A percentile compares a stretch with the other conserved stretches of the same genome.
phyloP scores from a whole-genome alignment of 1,140 invertebrate genomes.

The Cydia fagiglandana region DNA sequence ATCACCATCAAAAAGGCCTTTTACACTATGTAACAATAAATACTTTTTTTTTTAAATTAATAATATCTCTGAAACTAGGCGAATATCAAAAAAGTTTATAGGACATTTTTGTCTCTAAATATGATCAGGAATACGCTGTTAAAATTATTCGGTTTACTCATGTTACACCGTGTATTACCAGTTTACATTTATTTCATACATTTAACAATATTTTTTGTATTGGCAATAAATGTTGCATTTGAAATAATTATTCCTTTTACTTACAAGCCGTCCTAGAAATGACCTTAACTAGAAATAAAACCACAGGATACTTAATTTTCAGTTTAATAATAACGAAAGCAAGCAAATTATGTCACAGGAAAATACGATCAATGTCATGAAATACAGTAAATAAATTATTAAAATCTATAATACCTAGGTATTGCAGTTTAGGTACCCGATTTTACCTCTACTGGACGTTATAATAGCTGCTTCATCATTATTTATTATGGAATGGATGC shows the following conservation, averaged over 20 bases:
- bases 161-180: too few species aligned
- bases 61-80: too few species aligned
- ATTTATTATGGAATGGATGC: conserved; percentile 27
- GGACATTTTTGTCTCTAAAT: too few species aligned
- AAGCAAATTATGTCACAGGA: conserved; percentile 41
- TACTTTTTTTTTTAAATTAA: too few species aligned
- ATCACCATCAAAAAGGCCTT: too few species aligned
- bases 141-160: too few species aligned
- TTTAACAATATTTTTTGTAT: conserved; percentile 26
- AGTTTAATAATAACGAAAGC: conserved; percentile 34
- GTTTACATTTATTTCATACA: conserved; percentile 30
- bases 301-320: not conserved
- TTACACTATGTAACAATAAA: too few species aligned
- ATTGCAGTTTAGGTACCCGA: conserved; percentile 24
- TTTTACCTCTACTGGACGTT: conserved; percentile 26
- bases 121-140: too few species aligned
- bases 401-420: conserved; percentile 31
- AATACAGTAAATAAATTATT: conserved; percentile 31
- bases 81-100: too few species aligned
- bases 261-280: not conserved
- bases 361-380: conserved; percentile 35
- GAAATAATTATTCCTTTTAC: not conserved
- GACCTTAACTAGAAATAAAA: not conserved
- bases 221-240: conserved; percentile 8
- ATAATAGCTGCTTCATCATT: conserved; percentile 24